Evolutionary conservation across 92 coral and sea anemone genomes (phyloP), one percentile per base, ranked within the genome.

Genomic region (Parazoanthus atlanticus): DNA sequence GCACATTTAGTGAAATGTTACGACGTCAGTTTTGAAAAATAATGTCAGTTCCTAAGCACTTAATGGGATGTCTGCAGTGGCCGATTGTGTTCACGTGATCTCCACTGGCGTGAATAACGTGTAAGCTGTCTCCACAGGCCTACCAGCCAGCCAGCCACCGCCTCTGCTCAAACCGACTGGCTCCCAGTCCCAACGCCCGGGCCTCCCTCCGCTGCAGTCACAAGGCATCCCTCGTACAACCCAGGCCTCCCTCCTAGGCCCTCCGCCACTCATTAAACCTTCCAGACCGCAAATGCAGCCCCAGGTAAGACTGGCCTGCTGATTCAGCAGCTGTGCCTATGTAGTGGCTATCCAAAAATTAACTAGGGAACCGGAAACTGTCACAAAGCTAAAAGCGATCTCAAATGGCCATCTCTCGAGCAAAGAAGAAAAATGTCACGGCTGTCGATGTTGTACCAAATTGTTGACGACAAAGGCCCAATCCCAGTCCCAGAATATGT

Each of bases 201-300:
- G 58, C 21, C 58, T 93, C 26, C 93, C 93, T 49, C 95, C 96
- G 54, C 90, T 93, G 17, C 98, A 92, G 85, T 64, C 93, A 25
- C 97, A 93, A 80, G 90, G 90, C 43, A 89, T 93, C 15, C 92
- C 96, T 17, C 91, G 96, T 3, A 82, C 93, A 23, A 89, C 80
- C 66, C 98, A 93, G 88, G 89, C 91, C 16, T 95, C 95, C 0
- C 93, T 95, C 25, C 98, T 93, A 29, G 97, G 98, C 1, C 99
- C 99, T 3, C 99, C 99, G 12, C 99, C 99, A 8, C 95, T 97
- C 71, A 95, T 97, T 71, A 97, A 95, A 79, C 99, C 99, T 25
- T 89, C 98, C 74, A 89, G 96, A 81, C 89, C 91, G 26, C 91
- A 96, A 4, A 83, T 95, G 88, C 98, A 90, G 33, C 94, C 96